Percentiles rank a stretch among this genome's conserved stretches.
phyloP scores from a whole-genome alignment of 2,797 vertebrate genomes.

The Scomberomorus guttatus region DNA sequence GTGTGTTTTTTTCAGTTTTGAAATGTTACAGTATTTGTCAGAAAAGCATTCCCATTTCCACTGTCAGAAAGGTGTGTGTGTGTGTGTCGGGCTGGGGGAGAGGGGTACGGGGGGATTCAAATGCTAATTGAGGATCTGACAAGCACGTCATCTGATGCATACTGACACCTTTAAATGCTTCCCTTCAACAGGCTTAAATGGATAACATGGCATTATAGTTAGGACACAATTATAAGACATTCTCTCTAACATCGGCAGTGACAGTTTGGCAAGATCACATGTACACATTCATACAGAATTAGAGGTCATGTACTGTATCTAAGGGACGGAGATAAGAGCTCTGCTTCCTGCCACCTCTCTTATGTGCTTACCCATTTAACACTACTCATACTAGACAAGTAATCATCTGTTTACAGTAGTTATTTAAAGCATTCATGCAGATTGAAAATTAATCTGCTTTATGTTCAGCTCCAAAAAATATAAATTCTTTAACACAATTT shows the following conservation, averaged over 20 bases:
- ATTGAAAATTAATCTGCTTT: constrained; percentile 18
- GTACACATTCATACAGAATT: constrained; percentile 5
- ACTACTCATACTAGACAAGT: constrained; percentile 1
- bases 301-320: neutral
- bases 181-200: neutral
- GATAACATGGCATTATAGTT: neutral
- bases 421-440: constrained; percentile 3
- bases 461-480: constrained; percentile 10
- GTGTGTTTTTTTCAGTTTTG: neutral
- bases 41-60: neutral
- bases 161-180: constrained; percentile 4
- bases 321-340: neutral
- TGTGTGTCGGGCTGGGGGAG: too few relatives aligned
- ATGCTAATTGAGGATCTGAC: neutral
- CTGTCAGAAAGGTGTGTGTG: too few relatives aligned
- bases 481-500: constrained; percentile 29
- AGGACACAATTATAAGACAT: constrained; percentile 10
- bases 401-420: neutral
- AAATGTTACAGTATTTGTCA: neutral
- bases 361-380: neutral
- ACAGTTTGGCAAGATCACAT: neutral
- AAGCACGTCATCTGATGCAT: constrained; percentile 19
- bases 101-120: neutral
- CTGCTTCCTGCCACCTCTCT: constrained; percentile 4
- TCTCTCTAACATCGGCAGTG: neutral